Percentiles rank a stretch among this genome's conserved stretches.
Evolutionary conservation across 2,113 vertebrate species (phyloP).

Genomic region (Entosphenus tridentatus): DNA sequence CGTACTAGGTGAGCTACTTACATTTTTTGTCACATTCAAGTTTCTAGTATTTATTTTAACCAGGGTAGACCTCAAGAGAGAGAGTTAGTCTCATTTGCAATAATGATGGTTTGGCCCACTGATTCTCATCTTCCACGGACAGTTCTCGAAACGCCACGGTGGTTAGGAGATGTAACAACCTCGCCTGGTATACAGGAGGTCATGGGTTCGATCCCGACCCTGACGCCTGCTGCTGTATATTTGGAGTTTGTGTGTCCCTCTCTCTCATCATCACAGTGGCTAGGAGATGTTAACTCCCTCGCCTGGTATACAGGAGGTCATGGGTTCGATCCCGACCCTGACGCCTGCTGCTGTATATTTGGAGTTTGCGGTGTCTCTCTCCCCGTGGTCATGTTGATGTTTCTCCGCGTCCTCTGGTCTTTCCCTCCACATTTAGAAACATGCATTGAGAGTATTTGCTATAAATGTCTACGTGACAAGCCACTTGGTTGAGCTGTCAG

Average conservation of each 20-base stretch:
- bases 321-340: conserved; percentile 73
- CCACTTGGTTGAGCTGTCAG: too few species aligned
- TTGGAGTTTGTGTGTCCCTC: conserved; percentile 37
- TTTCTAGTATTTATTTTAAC: not conserved
- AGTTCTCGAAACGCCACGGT: too few species aligned
- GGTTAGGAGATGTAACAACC: too few species aligned
- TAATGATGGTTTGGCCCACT: conserved; percentile 11
- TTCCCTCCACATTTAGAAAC: too few species aligned
- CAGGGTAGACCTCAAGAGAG: not conserved
- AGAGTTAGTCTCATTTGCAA: conserved; percentile 2
- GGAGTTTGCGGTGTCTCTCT: conserved; percentile 28
- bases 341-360: conserved; percentile 74
- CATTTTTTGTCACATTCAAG: not conserved
- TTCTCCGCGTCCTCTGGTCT: too few species aligned
- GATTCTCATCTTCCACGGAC: conserved; percentile 31
- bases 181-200: conserved; percentile 53
- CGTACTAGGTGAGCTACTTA: not conserved
- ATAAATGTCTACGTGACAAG: too few species aligned
- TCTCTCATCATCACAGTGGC: too few species aligned
- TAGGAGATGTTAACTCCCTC: too few species aligned
- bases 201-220: conserved; percentile 73
- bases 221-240: conserved; percentile 50
- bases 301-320: conserved; percentile 62
- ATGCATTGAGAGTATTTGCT: too few species aligned
- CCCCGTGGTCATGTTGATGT: too few species aligned